These are phyloP conservation scores for Syngnathus floridae DNA, from an alignment of 2,113 vertebrate species.

Conservation along the genomic window DNA sequence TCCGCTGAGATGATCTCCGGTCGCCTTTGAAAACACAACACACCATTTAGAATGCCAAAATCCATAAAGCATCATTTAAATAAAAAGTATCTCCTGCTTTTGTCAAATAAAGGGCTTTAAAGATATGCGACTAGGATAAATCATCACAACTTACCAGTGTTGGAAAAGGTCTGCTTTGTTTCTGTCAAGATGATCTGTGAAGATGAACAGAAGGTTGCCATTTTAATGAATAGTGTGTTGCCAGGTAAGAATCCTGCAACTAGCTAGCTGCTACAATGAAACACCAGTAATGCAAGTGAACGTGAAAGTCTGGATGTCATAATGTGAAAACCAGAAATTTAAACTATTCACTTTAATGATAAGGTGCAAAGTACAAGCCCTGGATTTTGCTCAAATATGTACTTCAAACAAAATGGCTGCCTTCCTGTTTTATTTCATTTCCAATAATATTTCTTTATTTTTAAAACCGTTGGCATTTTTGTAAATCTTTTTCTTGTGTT, in stretches of 20 bases:
- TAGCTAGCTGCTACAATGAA: background rate
- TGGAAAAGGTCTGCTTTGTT: conserved; percentile 78
- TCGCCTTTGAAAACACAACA: conserved; percentile 62
- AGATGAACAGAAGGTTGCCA: conserved; percentile 18
- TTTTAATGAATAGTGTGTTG: conserved; percentile 3
- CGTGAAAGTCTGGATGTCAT: background rate
- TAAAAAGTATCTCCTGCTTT: background rate
- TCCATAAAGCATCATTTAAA: background rate
- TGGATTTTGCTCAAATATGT: too few species aligned
- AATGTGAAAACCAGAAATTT: background rate
- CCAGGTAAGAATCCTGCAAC: background rate
- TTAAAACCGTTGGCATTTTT: too few species aligned
- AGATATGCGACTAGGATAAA: conserved; percentile 52
- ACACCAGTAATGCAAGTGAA: background rate
- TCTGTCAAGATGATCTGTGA: conserved; percentile 79
- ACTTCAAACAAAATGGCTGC: background rate
- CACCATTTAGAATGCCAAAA: background rate
- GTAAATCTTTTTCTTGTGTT: too few species aligned
- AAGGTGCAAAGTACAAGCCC: too few species aligned
- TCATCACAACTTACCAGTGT: conserved; percentile 72
- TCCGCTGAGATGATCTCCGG: conserved; percentile 88
- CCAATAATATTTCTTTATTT: too few species aligned
- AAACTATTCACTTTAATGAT: background rate
- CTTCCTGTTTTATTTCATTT: background rate
- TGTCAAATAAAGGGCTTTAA: background rate